Base-by-base conservation (phyloP, 2,888 invertebrate species). In the Endotricha flammealis region DNA sequence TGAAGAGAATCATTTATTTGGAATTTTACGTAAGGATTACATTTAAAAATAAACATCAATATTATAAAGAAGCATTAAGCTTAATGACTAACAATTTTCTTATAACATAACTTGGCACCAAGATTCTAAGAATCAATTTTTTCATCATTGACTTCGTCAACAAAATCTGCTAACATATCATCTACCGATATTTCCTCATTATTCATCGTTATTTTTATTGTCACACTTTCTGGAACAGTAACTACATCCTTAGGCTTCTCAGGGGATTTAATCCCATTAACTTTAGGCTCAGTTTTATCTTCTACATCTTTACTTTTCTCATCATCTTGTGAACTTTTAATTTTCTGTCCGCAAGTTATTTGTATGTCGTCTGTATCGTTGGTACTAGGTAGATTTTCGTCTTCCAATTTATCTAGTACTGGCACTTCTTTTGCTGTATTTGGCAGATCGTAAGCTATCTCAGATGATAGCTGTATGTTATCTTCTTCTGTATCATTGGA, bases 91-190 rank as follows among this genome's bases (percentile, higher is more conserved):
- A n/a, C 12, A 2, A 14, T 27, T 9, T 4, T 9, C 14, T 29
- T 30, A 11, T 12, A 32, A 12, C 13, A 3, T 20, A 33, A 32
- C 32, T 42, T 41, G 39, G 39, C 46, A 38, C 38, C 20, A 25
- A 36, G 17, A 44, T 33, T 25, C 9, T 22, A 11, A 20, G 29
- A 31, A n/a, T n/a, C 9, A 30, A 32, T 39, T 39, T 32, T 42
- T 24, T 66, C 65, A 36, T 79, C 78, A 49, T 62, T 67, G 2
- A 83, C 74, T 67, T 86, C 85, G 42, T 86, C 83, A 3, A 86
- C 83, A 50, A 86, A 86, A 59, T 85, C 85, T 9, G 81, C 83
- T 39, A 86, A 48, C 85, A 86, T 86, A 41, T 82, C 85, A 47
- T 82, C 81, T 2, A 85, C 74, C 4, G 60, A 22, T 8, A 62